phyloP scores from a whole-genome alignment of 2,888 invertebrate genomes.

The Drosophila buzzatii region DNA sequence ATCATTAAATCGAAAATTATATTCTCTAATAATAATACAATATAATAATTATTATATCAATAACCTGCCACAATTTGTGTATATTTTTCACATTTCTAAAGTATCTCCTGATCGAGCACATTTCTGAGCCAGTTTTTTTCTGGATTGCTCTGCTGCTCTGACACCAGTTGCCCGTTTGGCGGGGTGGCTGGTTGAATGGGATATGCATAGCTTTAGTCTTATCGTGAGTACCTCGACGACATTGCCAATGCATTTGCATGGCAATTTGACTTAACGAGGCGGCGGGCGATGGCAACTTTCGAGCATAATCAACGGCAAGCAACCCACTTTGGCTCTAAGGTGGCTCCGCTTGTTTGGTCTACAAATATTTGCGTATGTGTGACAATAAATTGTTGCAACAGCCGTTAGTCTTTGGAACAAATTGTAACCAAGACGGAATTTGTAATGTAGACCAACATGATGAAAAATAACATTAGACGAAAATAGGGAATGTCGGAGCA shows the following conservation, averaged over 20 bases:
- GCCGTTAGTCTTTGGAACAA: constrained; percentile 38
- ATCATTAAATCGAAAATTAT: too few species aligned
- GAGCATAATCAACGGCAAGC: constrained; percentile 65
- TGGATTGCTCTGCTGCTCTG: constrained; percentile 30
- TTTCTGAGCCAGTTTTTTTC: background rate
- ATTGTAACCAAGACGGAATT: constrained; percentile 3
- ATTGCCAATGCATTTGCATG: constrained; percentile 64
- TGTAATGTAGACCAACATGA: background rate
- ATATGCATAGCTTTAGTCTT: constrained; percentile 34
- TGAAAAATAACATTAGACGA: background rate
- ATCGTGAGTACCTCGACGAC: constrained; percentile 39
- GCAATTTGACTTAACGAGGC: constrained; percentile 71
- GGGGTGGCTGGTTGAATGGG: background rate
- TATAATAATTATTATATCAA: background rate
- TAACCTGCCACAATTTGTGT: too few species aligned
- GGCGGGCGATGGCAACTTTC: constrained; percentile 49
- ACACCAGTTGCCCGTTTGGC: constrained; percentile 46
- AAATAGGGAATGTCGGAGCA: background rate
- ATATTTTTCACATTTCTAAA: background rate
- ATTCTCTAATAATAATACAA: background rate
- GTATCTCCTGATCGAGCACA: constrained; percentile 11
- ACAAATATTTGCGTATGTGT: constrained; percentile 39
- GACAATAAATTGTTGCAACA: constrained; percentile 50
- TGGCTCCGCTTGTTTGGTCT: constrained; percentile 22
- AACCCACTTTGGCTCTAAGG: constrained; percentile 29